A percentile compares a stretch with the other conserved stretches of the same genome.
These are phyloP conservation scores for Morelia viridis DNA, from an alignment of 2,797 vertebrate genomes.

Conservation along the genomic window DNA sequence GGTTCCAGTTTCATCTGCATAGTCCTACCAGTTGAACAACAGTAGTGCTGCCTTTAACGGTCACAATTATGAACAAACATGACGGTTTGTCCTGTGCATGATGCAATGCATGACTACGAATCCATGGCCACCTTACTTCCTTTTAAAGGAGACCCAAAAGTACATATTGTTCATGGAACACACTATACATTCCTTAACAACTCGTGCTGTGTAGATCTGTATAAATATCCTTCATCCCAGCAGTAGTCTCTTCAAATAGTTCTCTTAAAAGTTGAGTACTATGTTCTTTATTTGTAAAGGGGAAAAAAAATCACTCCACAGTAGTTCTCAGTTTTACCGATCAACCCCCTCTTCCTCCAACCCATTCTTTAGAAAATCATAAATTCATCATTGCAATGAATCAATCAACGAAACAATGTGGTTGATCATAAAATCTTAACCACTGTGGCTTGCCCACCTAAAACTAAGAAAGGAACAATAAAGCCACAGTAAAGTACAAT, in stretches of 20 bases:
- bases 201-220: constrained; percentile 70
- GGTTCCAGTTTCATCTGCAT: constrained; percentile 43
- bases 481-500: constrained; percentile 46
- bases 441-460: constrained; percentile 69
- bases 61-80: constrained; percentile 56
- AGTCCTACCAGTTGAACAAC: constrained; percentile 56
- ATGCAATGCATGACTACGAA: constrained; percentile 58
- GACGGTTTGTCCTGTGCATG: constrained; percentile 47
- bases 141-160: constrained; percentile 63
- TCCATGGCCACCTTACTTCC: constrained; percentile 56
- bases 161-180: constrained; percentile 65
- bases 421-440: constrained; percentile 65
- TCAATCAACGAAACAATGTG: constrained; percentile 67
- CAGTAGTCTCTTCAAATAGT: constrained; percentile 73
- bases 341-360: constrained; percentile 50
- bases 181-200: constrained; percentile 60
- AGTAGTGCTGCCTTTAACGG: constrained; percentile 54
- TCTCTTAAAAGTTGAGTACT: constrained; percentile 66
- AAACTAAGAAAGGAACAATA: constrained; percentile 60
- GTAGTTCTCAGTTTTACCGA: constrained; percentile 64
- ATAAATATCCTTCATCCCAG: constrained; percentile 80
- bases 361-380: constrained; percentile 64
- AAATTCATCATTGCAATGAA: constrained; percentile 68
- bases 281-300: constrained; percentile 50
- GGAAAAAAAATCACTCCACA: constrained; percentile 48